Evolutionary conservation across 2,113 vertebrate genomes (phyloP).

Genomic region (Corythornis vintsioides): DNA sequence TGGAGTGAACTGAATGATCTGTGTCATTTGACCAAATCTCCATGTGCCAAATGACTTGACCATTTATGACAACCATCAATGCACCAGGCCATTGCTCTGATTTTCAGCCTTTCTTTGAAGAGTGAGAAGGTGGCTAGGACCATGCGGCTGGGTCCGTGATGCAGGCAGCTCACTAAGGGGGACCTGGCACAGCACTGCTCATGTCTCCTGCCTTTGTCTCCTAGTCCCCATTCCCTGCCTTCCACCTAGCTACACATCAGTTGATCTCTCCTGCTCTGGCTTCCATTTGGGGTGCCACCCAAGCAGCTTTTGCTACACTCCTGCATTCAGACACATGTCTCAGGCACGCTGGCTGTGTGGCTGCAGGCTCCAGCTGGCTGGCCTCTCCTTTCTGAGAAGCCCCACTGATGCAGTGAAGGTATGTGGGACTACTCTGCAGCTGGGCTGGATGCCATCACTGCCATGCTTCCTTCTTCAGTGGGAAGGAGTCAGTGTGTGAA

Average conservation of each 20-base stretch:
- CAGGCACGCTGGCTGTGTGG: background rate
- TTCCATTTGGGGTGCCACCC: background rate
- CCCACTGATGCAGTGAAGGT: background rate
- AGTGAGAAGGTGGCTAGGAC: background rate
- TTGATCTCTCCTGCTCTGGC: background rate
- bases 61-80: fast-evolving
- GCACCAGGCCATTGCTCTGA: background rate
- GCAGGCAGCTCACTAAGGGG: background rate
- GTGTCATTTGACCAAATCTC: background rate
- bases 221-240: background rate
- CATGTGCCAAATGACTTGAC: background rate
- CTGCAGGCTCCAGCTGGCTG: background rate
- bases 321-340: fast-evolving
- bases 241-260: background rate
- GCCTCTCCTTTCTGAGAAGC: background rate
- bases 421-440: background rate
- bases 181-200: background rate
- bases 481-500: background rate
- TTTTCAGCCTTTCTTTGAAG: background rate
- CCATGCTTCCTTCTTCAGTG: background rate
- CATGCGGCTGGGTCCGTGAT: fast-evolving
- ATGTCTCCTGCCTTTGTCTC: background rate
- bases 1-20: background rate
- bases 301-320: background rate
- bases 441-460: background rate